Conservation (phyloP, 2,888 invertebrate genomes). For the Ormyrus pomaceus region DNA sequence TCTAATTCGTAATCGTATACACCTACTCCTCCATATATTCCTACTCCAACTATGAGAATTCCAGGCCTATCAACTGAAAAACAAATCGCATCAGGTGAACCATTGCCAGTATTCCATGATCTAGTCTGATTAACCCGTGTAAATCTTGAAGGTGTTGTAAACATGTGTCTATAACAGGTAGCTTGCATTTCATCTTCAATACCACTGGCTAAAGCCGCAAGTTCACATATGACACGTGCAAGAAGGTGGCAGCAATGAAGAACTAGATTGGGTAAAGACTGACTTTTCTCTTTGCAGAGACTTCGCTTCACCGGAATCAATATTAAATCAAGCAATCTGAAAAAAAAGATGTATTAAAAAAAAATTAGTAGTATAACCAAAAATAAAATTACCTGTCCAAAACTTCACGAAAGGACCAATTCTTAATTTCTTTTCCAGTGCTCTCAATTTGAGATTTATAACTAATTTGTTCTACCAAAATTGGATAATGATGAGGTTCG, state of each 20-base stretch:
- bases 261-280: slow-evolving; percentile 79
- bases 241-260: slow-evolving; percentile 86
- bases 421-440: slow-evolving; percentile 70
- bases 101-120: slow-evolving; percentile 98
- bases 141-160: slow-evolving; percentile 93
- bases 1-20: slow-evolving; percentile 95
- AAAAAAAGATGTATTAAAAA: neutral
- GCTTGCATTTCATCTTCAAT: slow-evolving; percentile 86
- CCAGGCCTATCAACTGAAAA: slow-evolving; percentile 95
- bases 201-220: slow-evolving; percentile 88
- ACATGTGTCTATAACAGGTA: slow-evolving; percentile 85
- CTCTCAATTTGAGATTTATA: slow-evolving; percentile 79
- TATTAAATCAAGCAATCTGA: slow-evolving; percentile 86
- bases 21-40: slow-evolving; percentile 92
- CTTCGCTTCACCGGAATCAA: slow-evolving; percentile 84
- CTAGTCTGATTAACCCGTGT: slow-evolving; percentile 92
- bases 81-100: slow-evolving; percentile 96
- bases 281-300: slow-evolving; percentile 77
- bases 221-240: slow-evolving; percentile 90
- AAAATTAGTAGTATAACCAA: neutral
- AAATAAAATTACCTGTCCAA: slow-evolving; percentile 77
- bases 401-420: slow-evolving; percentile 88
- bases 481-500: slow-evolving; percentile 85
- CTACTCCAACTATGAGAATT: slow-evolving; percentile 91
- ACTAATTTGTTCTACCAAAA: slow-evolving; percentile 87